Percentiles rank a stretch among this genome's conserved stretches.
phyloP scores from a whole-genome alignment of 1,140 invertebrate species.

The Dreissena rostriformis region DNA sequence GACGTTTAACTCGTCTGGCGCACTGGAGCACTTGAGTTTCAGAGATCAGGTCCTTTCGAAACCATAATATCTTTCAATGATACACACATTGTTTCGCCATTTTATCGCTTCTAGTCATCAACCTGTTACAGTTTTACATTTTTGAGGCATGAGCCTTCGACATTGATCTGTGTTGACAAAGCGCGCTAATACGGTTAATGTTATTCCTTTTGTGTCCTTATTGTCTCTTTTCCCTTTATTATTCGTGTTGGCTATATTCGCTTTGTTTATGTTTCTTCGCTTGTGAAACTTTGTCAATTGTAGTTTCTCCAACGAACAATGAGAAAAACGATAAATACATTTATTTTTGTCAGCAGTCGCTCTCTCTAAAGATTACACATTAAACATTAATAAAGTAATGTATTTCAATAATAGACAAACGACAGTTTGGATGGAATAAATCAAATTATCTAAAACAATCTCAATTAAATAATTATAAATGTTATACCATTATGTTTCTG shows the following conservation, averaged over 20 bases:
- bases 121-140: slow-evolving; percentile 32
- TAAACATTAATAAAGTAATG: no score
- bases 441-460: no score
- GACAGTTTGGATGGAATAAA: no score
- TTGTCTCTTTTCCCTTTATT: neutral
- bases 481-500: no score
- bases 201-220: neutral
- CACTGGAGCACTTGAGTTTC: neutral
- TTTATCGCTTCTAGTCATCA: slow-evolving; percentile 17
- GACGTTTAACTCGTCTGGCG: slow-evolving; percentile 14
- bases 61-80: slow-evolving; percentile 26
- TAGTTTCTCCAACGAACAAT: neutral
- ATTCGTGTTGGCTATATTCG: neutral
- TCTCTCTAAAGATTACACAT: no score
- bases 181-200: neutral
- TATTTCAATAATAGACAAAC: no score
- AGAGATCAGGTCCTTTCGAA: neutral
- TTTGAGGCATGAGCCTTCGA: slow-evolving; percentile 33
- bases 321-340: neutral
- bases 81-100: slow-evolving; percentile 3
- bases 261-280: slow-evolving; percentile 2
- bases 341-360: no score
- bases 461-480: no score
- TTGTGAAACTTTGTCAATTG: neutral
- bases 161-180: neutral